Conservation (phyloP, 2,113 vertebrate genomes). For the Columba livia region DNA sequence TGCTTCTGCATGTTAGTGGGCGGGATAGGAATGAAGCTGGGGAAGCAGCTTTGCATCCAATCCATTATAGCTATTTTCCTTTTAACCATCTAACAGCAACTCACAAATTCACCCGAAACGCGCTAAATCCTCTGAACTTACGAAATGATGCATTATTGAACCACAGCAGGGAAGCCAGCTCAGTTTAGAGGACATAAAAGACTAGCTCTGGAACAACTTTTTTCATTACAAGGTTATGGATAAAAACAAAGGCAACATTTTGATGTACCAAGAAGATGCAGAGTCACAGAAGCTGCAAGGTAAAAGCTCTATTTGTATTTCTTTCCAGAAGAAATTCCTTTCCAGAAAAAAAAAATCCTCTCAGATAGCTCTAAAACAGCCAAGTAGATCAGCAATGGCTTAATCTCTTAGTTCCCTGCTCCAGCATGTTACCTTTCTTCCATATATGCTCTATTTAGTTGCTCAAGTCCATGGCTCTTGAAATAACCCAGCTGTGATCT, state of each 20-base stretch:
- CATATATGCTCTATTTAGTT: background rate
- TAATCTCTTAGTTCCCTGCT: background rate
- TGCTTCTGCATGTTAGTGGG: slow-evolving; percentile 27
- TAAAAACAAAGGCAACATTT: background rate
- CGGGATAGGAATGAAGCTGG: background rate
- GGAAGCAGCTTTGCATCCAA: slow-evolving; percentile 51
- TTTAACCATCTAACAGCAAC: slow-evolving; percentile 60
- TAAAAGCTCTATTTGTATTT: background rate
- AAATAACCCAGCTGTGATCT: background rate
- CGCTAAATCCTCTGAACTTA: slow-evolving; percentile 63
- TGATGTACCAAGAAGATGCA: slow-evolving; percentile 38
- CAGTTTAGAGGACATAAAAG: slow-evolving; percentile 54
- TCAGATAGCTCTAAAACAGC: background rate
- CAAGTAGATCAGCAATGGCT: background rate
- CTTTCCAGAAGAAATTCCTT: background rate
- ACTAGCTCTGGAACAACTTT: slow-evolving; percentile 23
- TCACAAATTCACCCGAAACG: slow-evolving; percentile 14
- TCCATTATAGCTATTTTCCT: slow-evolving; percentile 57
- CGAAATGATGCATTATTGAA: slow-evolving; percentile 68
- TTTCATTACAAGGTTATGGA: slow-evolving; percentile 52
- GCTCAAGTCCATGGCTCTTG: fast-evolving
- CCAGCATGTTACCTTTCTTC: background rate
- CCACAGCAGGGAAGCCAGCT: slow-evolving; percentile 63
- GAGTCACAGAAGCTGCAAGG: background rate
- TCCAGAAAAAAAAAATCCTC: background rate